Percentiles rank a stretch among this genome's conserved stretches.
Evolutionary conservation across 2,113 vertebrate species (phyloP).

Genomic region (Corydoras sp.): DNA sequence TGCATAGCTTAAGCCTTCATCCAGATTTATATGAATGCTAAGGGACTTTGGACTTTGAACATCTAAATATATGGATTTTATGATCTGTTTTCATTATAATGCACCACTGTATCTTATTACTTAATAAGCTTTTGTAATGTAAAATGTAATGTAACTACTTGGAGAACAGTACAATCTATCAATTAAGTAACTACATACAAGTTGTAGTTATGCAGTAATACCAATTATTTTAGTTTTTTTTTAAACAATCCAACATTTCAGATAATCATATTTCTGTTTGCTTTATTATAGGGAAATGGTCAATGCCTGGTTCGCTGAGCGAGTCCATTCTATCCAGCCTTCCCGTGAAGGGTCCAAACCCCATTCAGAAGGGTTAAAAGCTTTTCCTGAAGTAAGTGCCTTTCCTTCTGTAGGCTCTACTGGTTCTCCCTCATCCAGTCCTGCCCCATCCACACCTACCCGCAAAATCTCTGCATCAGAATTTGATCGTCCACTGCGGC

Average conservation of each 20-base stretch:
- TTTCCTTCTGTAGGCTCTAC: conserved; percentile 52
- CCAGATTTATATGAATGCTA: conserved; percentile 12
- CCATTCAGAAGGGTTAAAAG: conserved; percentile 52
- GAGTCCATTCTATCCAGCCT: conserved; percentile 83
- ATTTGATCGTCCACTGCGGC: conserved; percentile 89
- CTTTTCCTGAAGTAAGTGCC: conserved; percentile 51
- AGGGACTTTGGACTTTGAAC: conserved; percentile 21
- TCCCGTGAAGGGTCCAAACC: conserved; percentile 69
- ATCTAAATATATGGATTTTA: background rate
- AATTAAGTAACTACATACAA: too few species aligned
- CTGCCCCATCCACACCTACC: conserved; percentile 70
- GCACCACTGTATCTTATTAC: too few species aligned
- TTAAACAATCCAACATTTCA: too few species aligned
- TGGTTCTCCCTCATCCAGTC: conserved; percentile 59
- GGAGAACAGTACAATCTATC: too few species aligned
- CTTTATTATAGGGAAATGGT: conserved; percentile 78
- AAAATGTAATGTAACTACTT: too few species aligned
- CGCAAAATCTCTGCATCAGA: conserved; percentile 96
- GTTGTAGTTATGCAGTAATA: too few species aligned
- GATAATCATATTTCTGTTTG: too few species aligned
- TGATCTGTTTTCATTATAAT: too few species aligned
- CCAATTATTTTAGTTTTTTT: too few species aligned
- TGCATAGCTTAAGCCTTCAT: conserved; percentile 18
- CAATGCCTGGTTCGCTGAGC: conserved; percentile 96
- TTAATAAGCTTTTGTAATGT: too few species aligned